Evolutionary conservation across 2,113 vertebrate genomes (phyloP).

Genomic region (Ahaetulla prasina): DNA sequence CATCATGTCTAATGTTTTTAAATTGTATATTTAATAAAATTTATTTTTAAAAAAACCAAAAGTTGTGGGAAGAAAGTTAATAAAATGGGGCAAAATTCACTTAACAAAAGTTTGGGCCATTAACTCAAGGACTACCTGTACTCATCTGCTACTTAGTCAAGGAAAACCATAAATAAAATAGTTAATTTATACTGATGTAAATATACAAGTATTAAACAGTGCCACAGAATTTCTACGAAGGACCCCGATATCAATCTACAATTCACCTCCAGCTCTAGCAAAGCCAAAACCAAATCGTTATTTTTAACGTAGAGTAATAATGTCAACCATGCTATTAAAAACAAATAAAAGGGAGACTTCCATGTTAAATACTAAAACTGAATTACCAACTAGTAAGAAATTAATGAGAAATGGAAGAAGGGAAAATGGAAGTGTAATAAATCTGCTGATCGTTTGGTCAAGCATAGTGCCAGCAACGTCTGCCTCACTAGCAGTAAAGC

Average conservation of each 20-base stretch:
- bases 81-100: too few relatives aligned
- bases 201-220: neutral
- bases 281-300: neutral
- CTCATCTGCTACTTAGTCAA: neutral
- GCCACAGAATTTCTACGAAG: neutral
- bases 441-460: neutral
- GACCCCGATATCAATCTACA: neutral
- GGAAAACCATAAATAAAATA: neutral
- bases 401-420: neutral
- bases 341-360: neutral
- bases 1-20: too few relatives aligned
- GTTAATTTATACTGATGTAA: neutral
- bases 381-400: neutral
- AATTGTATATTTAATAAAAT: too few relatives aligned
- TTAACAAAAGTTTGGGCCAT: too few relatives aligned
- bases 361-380: neutral
- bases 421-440: slow-evolving; percentile 16
- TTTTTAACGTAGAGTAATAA: fast-evolving
- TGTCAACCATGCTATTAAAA: neutral
- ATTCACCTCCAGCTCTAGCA: neutral
- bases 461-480: neutral
- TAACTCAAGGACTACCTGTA: neutral
- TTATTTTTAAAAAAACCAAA: too few relatives aligned
- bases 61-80: too few relatives aligned
- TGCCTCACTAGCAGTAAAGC: neutral